Evolutionary conservation across 1,140 invertebrate species (phyloP).

Genomic region (Sinonovacula constricta): DNA sequence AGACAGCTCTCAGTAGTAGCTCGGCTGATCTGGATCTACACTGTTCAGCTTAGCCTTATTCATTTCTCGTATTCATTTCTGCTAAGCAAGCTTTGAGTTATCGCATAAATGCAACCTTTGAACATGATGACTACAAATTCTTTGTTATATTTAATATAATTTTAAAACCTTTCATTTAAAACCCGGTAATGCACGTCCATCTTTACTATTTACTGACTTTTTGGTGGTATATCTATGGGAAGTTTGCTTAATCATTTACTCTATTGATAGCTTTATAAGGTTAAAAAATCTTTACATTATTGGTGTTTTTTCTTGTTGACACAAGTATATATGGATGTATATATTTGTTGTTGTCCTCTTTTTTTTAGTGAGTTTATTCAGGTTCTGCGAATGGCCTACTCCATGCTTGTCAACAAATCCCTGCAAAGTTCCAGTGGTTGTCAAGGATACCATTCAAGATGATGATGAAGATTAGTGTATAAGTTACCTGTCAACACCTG

Average conservation of each 20-base stretch:
- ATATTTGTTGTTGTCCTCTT: background rate
- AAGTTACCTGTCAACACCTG: background rate
- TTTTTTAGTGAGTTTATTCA: slow-evolving; percentile 54
- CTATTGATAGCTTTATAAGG: background rate
- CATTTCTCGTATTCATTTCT: too few relatives aligned
- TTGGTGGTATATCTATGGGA: too few relatives aligned
- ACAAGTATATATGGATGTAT: background rate
- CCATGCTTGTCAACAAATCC: slow-evolving; percentile 36
- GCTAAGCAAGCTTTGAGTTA: too few relatives aligned
- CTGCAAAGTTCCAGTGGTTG: slow-evolving; percentile 45
- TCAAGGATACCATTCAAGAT: slow-evolving; percentile 58
- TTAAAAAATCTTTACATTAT: background rate
- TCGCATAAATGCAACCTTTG: too few relatives aligned
- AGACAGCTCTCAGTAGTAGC: too few relatives aligned
- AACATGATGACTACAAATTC: too few relatives aligned
- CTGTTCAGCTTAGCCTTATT: too few relatives aligned
- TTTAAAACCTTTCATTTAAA: background rate
- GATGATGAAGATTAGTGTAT: too few relatives aligned
- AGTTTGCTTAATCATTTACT: too few relatives aligned
- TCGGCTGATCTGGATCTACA: too few relatives aligned
- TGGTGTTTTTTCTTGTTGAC: background rate
- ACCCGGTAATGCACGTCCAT: background rate
- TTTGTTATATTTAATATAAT: too few relatives aligned
- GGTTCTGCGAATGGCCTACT: slow-evolving; percentile 43
- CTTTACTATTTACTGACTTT: background rate